Base-by-base conservation (phyloP, 1,140 invertebrate species). In the Eumaeus atala region DNA sequence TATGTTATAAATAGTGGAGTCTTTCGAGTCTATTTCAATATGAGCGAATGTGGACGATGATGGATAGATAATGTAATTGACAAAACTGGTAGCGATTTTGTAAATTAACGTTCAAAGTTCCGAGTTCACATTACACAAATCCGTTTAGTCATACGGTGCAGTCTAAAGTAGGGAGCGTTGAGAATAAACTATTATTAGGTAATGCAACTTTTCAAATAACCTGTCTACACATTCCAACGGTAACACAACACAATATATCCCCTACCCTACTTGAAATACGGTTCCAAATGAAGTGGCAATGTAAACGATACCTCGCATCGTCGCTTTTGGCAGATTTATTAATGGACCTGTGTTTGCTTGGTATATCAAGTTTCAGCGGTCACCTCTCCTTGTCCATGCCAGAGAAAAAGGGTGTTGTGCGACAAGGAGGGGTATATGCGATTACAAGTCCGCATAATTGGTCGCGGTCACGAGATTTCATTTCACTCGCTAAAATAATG, bases 271-370 rank as follows among this genome's bases (percentile, higher is more conserved):
- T 16, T 0, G 17, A 9, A 0, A 44, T 44, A 44, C 14, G 16
- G 16, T 12, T 7, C 38, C 11, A 14, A n/a, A 14, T 12, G 9
- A 44, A 17, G 40, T 44, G 40, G 40, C 14, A 14, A 1, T 16
- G 12, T 9, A 28, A 18, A 40, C 51, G 51, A 44, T 44, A 44
- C 38, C 38, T 44, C 34, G 40, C 51, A 54, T 54, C 51, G 51
- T 58, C 59, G 51, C 56, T 58, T 54, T 48, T 49, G 48, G 62
- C 56, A 61, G 62, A 64, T 64, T 64, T 64, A 64, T 64, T 64
- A 61, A 61, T 56, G 53, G 59, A 56, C 54, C 61, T 52, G 58
- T 61, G 59, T 64, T 64, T 57, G 55, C 55, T 17, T 44, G 40
- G 17, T 44, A 44, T 44, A 40, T 40, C 38, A 44, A 42, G 40